A percentile compares a stretch with the other conserved stretches of the same genome.
phyloP scores from a whole-genome alignment of 1,140 invertebrate genomes.

The Caerostris darwini region DNA sequence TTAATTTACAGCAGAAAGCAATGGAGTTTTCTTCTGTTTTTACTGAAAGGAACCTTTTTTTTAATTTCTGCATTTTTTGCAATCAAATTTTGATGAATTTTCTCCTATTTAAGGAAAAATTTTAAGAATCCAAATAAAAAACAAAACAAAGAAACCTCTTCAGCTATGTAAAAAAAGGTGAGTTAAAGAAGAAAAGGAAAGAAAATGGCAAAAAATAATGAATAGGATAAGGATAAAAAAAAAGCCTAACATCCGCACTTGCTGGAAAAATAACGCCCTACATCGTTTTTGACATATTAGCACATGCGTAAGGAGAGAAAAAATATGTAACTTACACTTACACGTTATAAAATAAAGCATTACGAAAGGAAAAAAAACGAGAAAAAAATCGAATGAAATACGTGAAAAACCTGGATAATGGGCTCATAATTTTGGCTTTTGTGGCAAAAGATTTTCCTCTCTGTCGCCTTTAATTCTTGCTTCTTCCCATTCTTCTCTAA shows the following conservation, averaged over 20 bases:
- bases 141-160: neutral
- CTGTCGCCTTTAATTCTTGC: conserved; percentile 28
- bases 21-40: neutral
- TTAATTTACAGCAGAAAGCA: conserved; percentile 26
- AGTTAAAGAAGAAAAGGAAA: neutral
- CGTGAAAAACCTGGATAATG: conserved; percentile 34
- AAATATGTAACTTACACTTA: conserved; percentile 60
- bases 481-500: neutral
- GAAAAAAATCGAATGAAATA: conserved; percentile 7
- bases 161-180: neutral
- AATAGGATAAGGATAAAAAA: neutral
- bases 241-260: conserved; percentile 15
- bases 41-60: neutral
- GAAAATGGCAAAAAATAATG: neutral
- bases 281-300: conserved; percentile 35
- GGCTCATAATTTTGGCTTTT: conserved; percentile 29
- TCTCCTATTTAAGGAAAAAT: conserved; percentile 2
- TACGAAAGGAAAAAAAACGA: neutral
- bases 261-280: conserved; percentile 28
- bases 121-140: neutral
- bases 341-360: conserved; percentile 58
- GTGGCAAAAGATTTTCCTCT: conserved; percentile 28
- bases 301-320: conserved; percentile 31
- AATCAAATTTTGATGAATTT: conserved; percentile 40
- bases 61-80: neutral